Conservation (phyloP, 2,888 invertebrate species). For the Thysanoteuthis rhombus region DNA sequence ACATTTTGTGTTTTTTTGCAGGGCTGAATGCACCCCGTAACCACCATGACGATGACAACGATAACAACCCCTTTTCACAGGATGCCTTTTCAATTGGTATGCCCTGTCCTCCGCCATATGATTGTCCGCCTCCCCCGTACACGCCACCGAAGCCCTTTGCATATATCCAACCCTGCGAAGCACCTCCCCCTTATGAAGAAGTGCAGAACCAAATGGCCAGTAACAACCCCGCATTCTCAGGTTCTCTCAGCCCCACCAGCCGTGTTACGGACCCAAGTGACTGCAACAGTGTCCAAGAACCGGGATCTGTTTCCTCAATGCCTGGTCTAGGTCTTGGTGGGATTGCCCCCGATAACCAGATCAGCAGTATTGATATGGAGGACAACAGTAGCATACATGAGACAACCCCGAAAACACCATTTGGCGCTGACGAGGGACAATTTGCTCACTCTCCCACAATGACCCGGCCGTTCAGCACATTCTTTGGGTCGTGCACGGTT, state of each 20-base stretch:
- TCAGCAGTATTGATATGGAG: not conserved
- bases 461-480: constrained; percentile 23
- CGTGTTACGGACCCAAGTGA: constrained; percentile 17
- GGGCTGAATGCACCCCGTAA: constrained; percentile 53
- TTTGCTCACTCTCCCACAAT: constrained; percentile 15
- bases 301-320: not conserved
- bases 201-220: constrained; percentile 41
- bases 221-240: constrained; percentile 36
- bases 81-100: constrained; percentile 56
- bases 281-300: constrained; percentile 22
- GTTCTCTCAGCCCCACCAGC: constrained; percentile 22
- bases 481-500: constrained; percentile 19
- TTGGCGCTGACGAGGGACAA: not conserved
- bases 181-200: constrained; percentile 62
- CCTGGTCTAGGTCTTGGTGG: not conserved
- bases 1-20: constrained; percentile 37
- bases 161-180: constrained; percentile 52
- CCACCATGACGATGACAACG: constrained; percentile 59
- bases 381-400: constrained; percentile 21
- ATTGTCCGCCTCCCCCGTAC: constrained; percentile 66
- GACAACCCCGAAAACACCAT: constrained; percentile 23
- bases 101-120: constrained; percentile 63
- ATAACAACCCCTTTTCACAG: constrained; percentile 54
- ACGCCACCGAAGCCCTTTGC: constrained; percentile 63
- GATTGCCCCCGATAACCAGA: not conserved